Evolutionary conservation across 2,888 invertebrate genomes (phyloP), one percentile per base, ranked within the genome.

Genomic region (Panzeria rudis): DNA sequence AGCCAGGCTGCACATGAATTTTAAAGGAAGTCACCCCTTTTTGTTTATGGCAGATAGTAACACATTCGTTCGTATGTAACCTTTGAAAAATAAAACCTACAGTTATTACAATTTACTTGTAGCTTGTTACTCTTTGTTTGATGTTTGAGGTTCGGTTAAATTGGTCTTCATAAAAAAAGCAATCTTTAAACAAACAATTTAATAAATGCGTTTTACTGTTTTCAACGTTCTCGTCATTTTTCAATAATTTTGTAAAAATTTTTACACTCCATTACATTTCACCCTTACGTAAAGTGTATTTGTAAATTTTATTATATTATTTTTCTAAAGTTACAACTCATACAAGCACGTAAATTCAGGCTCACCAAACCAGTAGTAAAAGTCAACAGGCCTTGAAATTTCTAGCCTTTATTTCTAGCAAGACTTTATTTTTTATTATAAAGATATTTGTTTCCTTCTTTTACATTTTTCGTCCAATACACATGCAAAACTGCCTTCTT

Each of bases 261-360:
- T 84, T 81, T 77, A 72, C 79, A 73, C 61, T 68, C 77, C 77
- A 84, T 81, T 84, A 77, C 72, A 69, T 41, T 68, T 77, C 62
- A 77, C 84, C 84, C 84, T 62, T 54, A 38, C 25, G 44, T 56
- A 7, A 44, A 82, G 44, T 62, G 54, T 54, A 50, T 52, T 25
- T 17, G 44, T 47, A 47, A 64, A 47, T 54, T 79, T 73, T 59
- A 50, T 72, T 72, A 6, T 81, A 54, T 35, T 61, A 38, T 69
- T 75, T 80, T 75, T 71, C 62, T 62, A 47, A 69, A 82, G 62
- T 56, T 47, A 47, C 75, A 61, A 54, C 62, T 56, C 56, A 66
- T 15, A 64, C 29, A 44, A 0, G 3, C 8, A 41, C 20, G 7
- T 32, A 38, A 59, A 38, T 20, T 35, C 50, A 38, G 17, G 41